phyloP scores from a whole-genome alignment of 2,888 invertebrate species.

The Mythimna vitellina region DNA sequence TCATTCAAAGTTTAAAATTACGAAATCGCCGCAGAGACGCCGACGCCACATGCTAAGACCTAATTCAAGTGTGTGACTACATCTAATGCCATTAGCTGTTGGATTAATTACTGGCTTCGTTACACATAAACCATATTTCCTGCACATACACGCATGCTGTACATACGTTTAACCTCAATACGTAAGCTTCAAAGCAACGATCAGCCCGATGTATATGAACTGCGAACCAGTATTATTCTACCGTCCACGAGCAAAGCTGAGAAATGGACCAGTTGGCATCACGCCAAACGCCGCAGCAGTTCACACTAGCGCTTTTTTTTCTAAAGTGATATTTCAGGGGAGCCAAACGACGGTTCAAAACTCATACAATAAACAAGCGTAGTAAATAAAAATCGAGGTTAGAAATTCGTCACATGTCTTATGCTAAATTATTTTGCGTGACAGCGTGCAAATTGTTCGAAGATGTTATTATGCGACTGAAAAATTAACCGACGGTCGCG shows the following conservation, averaged over 20 bases:
- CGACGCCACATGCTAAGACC: conserved; percentile 64
- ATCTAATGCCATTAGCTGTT: conserved; percentile 78
- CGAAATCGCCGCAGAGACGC: conserved; percentile 55
- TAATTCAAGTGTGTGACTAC: conserved; percentile 68
- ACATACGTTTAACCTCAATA: conserved; percentile 84
- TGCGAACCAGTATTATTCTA: conserved; percentile 86
- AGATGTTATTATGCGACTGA: conserved; percentile 76
- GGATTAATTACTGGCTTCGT: conserved; percentile 85
- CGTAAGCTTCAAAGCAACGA: conserved; percentile 84
- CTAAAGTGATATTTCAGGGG: conserved; percentile 76
- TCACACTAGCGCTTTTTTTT: conserved; percentile 74
- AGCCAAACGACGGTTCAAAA: conserved; percentile 71
- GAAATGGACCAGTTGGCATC: conserved; percentile 86
- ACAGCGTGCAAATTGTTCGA: conserved; percentile 82
- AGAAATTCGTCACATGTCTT: conserved; percentile 83
- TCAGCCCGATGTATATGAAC: conserved; percentile 84
- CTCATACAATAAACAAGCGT: conserved; percentile 71
- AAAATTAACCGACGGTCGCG: conserved; percentile 74
- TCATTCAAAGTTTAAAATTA: conserved; percentile 63
- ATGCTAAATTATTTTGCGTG: conserved; percentile 82
- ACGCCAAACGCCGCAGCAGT: conserved; percentile 77
- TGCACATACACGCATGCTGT: conserved; percentile 72
- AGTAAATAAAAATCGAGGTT: conserved; percentile 81
- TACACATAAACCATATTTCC: conserved; percentile 84
- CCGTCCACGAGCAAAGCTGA: conserved; percentile 77